Conservation (phyloP, 2,888 invertebrate species). For the Mylabris sibirica region DNA sequence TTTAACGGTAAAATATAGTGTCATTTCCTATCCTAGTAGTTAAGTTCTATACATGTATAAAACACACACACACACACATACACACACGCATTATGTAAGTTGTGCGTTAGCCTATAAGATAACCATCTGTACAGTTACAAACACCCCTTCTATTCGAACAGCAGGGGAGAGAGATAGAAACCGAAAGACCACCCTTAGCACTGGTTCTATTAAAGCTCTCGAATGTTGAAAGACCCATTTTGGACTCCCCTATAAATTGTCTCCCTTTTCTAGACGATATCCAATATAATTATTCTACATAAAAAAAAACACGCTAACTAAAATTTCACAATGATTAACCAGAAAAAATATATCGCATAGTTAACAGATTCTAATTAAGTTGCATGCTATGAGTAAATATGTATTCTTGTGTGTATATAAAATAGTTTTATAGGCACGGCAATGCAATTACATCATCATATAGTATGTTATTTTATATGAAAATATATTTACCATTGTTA, state of each 20-base stretch:
- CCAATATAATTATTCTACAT: not conserved
- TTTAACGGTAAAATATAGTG: constrained; percentile 54
- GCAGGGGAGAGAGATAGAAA: constrained; percentile 14
- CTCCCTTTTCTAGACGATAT: not conserved
- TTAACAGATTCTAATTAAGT: not conserved
- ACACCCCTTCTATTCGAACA: constrained; percentile 30
- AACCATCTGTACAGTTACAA: constrained; percentile 41
- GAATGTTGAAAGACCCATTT: constrained; percentile 3
- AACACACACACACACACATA: no score
- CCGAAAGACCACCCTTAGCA: constrained; percentile 22
- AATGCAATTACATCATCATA: not conserved
- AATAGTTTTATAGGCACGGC: not conserved
- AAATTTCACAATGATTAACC: not conserved
- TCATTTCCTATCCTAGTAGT: constrained; percentile 45
- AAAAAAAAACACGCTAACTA: not conserved
- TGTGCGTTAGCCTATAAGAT: constrained; percentile 22
- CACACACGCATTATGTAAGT: constrained; percentile 10
- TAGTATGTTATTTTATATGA: not conserved
- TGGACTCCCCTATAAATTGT: not conserved
- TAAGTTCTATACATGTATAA: constrained; percentile 42
- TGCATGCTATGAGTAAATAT: not conserved
- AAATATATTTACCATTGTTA: not conserved
- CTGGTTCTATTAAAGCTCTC: constrained; percentile 24
- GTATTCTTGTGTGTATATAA: not conserved
- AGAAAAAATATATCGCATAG: not conserved